Evolutionary conservation across 2,888 invertebrate species (phyloP).

Genomic region (Agrochola lychnidis): DNA sequence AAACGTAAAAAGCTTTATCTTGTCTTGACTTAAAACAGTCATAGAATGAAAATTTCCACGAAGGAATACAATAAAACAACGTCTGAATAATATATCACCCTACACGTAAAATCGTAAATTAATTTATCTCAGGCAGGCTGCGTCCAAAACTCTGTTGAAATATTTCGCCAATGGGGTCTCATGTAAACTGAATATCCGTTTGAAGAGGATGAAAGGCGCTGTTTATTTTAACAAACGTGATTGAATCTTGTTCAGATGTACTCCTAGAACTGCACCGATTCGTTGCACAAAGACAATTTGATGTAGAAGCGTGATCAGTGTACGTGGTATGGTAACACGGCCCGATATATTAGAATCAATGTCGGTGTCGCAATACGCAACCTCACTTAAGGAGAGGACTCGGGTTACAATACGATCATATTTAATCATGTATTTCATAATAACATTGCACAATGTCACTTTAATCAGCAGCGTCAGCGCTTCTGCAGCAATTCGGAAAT

Average conservation of each 20-base stretch:
- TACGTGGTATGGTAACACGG: conserved; percentile 39
- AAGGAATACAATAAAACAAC: conserved; percentile 35
- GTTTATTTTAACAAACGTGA: not conserved
- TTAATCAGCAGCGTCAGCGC: conserved; percentile 4
- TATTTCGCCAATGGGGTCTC: conserved; percentile 26
- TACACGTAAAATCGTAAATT: conserved; percentile 24
- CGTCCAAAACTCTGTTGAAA: conserved; percentile 5
- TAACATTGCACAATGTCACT: conserved; percentile 24
- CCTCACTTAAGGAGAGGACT: conserved; percentile 66
- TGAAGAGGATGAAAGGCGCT: not conserved
- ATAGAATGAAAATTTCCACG: conserved; percentile 2
- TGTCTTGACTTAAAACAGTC: conserved; percentile 4
- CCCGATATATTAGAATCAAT: conserved; percentile 53
- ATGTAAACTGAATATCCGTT: not conserved
- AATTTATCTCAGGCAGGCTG: not conserved
- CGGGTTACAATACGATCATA: conserved; percentile 58
- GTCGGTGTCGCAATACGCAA: conserved; percentile 63
- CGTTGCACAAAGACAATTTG: conserved; percentile 20
- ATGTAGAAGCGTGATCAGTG: conserved; percentile 4
- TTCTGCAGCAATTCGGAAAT: conserved; percentile 13
- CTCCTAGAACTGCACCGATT: not conserved
- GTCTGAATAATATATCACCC: conserved; percentile 33
- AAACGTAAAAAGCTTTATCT: conserved; percentile 22
- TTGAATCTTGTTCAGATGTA: not conserved
- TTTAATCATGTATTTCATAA: conserved; percentile 42